Evolutionary conservation across 2,113 vertebrate genomes (phyloP).

Genomic region (Telmatochromis sp.): DNA sequence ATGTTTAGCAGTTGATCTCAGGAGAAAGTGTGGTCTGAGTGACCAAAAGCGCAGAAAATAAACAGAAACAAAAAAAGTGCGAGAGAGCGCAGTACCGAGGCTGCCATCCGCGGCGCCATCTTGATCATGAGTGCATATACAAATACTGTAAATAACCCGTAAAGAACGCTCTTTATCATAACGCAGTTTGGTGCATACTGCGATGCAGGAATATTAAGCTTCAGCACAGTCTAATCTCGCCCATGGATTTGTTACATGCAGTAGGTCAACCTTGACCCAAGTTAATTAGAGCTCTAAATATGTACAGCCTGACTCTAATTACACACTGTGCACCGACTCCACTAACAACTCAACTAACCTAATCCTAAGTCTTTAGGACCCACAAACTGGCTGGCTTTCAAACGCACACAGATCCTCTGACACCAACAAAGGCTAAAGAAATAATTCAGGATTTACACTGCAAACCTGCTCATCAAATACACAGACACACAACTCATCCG

Average conservation of each 20-base stretch:
- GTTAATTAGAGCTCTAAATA: constrained; percentile 67
- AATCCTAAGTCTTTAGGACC: constrained; percentile 21
- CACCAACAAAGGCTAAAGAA: not conserved
- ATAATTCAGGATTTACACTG: not conserved
- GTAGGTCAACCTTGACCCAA: constrained; percentile 57
- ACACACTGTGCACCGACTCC: constrained; percentile 34
- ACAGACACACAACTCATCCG: not conserved
- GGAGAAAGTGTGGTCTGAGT: not conserved
- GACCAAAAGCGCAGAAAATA: not conserved
- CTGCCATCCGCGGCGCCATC: accelerated
- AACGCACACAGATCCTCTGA: not conserved
- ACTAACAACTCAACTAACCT: constrained; percentile 52
- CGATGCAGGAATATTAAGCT: not conserved
- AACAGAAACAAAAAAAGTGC: not conserved
- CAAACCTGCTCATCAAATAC: not conserved
- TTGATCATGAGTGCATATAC: not conserved
- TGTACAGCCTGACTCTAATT: constrained; percentile 57
- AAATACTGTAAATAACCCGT: accelerated
- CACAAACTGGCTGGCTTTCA: not conserved
- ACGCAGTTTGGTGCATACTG: not conserved
- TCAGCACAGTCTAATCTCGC: not conserved
- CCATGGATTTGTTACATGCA: constrained; percentile 30
- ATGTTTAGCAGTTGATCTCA: not conserved
- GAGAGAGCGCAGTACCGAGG: not conserved
- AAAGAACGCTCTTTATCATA: not conserved